Base-by-base conservation (phyloP, 2,797 vertebrate species). In the Lacerta agilis region DNA sequence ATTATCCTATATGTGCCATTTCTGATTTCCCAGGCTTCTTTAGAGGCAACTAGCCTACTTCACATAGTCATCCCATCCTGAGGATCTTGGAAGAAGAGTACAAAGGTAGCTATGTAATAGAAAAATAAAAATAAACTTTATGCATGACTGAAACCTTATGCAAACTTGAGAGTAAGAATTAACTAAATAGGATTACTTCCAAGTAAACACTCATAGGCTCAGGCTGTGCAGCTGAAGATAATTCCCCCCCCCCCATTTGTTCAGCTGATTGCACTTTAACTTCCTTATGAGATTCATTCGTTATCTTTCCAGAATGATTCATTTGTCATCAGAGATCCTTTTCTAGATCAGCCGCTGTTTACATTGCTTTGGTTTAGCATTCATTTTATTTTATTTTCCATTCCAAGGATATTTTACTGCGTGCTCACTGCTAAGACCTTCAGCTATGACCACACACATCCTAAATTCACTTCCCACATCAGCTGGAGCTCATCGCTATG, bases 391-490 rank as follows among this genome's bases (percentile, higher is more conserved):
- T 83, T 88, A 88, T 92, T 88, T 89, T 88, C 45, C 90, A 38
- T 90, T 94, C 84, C 89, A 93, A 93, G 78, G 83, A 87, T 90
- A 90, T 91, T 93, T 93, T 86, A 86, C 78, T 64, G 45, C 92
- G 80, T 64, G 23, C 5, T 91, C 66, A 71, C 73, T 90, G 23
- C 1, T 71, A 93, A 92, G 87, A 93, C 67, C 86, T 94, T 93
- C 90, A 92, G 11, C 86, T 75, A 27, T 82, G 89, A 79, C 90
- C 88, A 94, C 91, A n/a, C 88, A 87, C 67, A 93, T 83, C 86
- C 85, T 91, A 84, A 94, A 86, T 87, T 49, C 72, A 91, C 88
- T 89, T 85, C 29, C 66, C 86, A 88, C 78, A 88, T 88, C 87
- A 90, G 91, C 71, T 87, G 78, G 75, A 61, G 33, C 45, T 36